These are phyloP conservation scores for Uropsilus gracilis DNA, from an alignment of 2,113 vertebrate genomes.

Conservation along the genomic window DNA sequence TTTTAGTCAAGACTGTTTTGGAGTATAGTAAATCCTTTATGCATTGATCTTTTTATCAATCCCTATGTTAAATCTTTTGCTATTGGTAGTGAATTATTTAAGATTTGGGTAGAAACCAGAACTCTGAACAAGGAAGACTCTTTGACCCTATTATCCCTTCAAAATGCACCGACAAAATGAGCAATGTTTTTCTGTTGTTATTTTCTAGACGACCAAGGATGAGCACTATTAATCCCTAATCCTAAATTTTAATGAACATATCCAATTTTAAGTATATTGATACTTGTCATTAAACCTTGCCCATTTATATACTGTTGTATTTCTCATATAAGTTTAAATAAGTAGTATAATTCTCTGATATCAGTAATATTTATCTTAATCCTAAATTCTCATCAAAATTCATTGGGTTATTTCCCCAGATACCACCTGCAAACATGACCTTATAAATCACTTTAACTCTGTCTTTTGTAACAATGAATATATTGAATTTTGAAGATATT, in stretches of 20 bases:
- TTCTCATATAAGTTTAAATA: not conserved
- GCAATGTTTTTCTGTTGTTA: not conserved
- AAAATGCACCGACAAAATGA: not conserved
- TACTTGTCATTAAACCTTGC: not conserved
- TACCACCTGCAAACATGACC: not conserved
- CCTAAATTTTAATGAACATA: not conserved
- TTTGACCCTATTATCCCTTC: not conserved
- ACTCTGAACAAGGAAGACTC: not conserved
- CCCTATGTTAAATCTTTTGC: not conserved
- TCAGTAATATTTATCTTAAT: conserved; percentile 8
- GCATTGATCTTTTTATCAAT: not conserved
- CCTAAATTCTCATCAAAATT: not conserved
- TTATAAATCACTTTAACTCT: not conserved
- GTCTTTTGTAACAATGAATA: not conserved
- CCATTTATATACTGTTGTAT: not conserved
- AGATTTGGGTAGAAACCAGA: not conserved
- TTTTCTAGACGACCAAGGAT: not conserved
- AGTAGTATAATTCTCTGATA: not conserved
- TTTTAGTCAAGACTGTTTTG: not conserved
- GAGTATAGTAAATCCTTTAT: not conserved
- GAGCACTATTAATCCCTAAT: not conserved
- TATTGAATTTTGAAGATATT: not conserved
- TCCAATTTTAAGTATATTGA: not conserved
- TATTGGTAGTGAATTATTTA: not conserved
- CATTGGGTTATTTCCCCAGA: not conserved